Conservation (phyloP, 1,140 invertebrate genomes). For the Cydia splendana region DNA sequence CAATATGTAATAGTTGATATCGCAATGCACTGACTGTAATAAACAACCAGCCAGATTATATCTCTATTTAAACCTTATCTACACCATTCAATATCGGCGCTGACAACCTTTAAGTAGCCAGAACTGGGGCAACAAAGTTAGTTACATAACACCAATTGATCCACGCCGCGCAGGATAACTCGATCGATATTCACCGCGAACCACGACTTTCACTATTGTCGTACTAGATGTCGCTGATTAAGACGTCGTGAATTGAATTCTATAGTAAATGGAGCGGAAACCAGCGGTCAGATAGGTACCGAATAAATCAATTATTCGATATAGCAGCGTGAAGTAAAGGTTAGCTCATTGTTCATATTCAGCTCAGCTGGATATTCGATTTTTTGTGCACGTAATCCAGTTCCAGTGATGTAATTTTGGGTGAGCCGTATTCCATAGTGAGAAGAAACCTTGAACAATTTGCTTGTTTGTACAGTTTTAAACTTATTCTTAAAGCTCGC, state of each 20-base stretch:
- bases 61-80: slow-evolving; percentile 3
- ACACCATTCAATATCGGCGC: background rate
- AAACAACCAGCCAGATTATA: background rate
- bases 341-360: background rate
- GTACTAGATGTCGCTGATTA: slow-evolving; percentile 51
- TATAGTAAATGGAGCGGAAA: slow-evolving; percentile 57
- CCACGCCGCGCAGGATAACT: slow-evolving; percentile 42
- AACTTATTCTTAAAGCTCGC: no score
- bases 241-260: slow-evolving; percentile 54
- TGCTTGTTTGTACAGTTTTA: no score
- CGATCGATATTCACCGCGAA: slow-evolving; percentile 54
- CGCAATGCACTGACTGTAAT: background rate
- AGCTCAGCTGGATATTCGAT: slow-evolving; percentile 8
- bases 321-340: slow-evolving; percentile 26
- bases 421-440: no score
- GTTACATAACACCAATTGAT: slow-evolving; percentile 26
- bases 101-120: slow-evolving; percentile 2
- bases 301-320: slow-evolving; percentile 46
- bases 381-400: background rate
- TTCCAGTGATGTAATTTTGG: background rate
- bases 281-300: slow-evolving; percentile 37
- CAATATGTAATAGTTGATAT: background rate
- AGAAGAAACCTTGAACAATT: no score
- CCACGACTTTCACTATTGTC: slow-evolving; percentile 57
- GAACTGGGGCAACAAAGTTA: background rate